Evolutionary conservation across 2,888 invertebrate species (phyloP).

Genomic region (Mamestra brassicae): DNA sequence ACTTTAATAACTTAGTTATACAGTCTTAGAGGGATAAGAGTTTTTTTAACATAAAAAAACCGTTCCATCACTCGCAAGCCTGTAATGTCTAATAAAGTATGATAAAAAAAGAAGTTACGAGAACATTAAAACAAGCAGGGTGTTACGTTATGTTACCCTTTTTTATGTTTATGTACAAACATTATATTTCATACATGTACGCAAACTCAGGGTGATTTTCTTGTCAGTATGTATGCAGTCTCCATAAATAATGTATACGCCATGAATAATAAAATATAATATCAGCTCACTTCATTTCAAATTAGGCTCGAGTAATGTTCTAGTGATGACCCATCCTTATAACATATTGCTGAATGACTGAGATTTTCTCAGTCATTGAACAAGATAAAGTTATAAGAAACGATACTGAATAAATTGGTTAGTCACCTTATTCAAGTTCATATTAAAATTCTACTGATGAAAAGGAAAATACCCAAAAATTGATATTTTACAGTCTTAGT

Average conservation of each 20-base stretch:
- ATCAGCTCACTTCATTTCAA: slow-evolving; percentile 17
- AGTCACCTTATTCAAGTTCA: too few relatives aligned
- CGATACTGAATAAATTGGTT: too few relatives aligned
- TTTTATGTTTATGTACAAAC: slow-evolving; percentile 31
- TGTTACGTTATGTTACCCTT: slow-evolving; percentile 24
- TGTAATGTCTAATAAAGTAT: slow-evolving; percentile 30
- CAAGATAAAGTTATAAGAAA: too few relatives aligned
- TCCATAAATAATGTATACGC: slow-evolving; percentile 4
- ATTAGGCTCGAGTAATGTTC: slow-evolving; percentile 1
- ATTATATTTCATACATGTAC: not conserved
- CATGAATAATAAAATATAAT: slow-evolving; percentile 16
- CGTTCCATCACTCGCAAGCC: slow-evolving; percentile 8
- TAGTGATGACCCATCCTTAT: not conserved
- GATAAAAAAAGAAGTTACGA: slow-evolving; percentile 26
- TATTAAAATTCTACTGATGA: too few relatives aligned
- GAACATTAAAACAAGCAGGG: slow-evolving; percentile 23
- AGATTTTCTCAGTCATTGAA: too few relatives aligned
- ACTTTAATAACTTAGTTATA: not conserved
- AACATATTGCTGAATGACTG: too few relatives aligned
- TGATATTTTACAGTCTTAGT: too few relatives aligned
- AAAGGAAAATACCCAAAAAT: too few relatives aligned
- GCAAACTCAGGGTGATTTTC: slow-evolving; percentile 25
- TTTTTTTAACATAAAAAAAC: slow-evolving; percentile 15
- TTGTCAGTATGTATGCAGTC: slow-evolving; percentile 23
- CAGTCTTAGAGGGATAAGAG: not conserved